Base-by-base conservation (phyloP, 2,797 vertebrate species). In the Pseudochromis fuscus region DNA sequence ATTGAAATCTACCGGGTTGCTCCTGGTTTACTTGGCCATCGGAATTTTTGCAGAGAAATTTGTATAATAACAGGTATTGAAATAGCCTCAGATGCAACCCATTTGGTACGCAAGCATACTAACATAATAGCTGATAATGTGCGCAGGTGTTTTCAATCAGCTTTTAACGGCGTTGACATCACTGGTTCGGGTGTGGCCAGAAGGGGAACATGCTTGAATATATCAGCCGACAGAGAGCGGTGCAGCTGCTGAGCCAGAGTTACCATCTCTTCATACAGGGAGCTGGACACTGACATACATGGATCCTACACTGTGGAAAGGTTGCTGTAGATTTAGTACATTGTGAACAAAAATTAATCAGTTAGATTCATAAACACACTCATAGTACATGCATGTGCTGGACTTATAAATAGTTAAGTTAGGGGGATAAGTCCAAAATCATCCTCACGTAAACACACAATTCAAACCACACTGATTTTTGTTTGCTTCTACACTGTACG, bases 1-100 rank as follows among this genome's bases (percentile, higher is more conserved):
- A 76, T 61, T 77, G 68, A 81, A 88, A 88, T 91, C 85, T 90
- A 80, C 63, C 76, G 76, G 84, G 90, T 68, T 75, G 79, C 65
- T 83, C 66, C 79, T 79, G 77, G 67, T 89, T 89, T 87, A 70
- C 66, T 87, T 70, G 79, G 83, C 81, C 87, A 72, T 88, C 72
- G 78, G 73, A 75, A 82, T 78, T 81, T n/a, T 87, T 75, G 49
- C 55, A 51, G 50, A 72, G 21, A 82, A 80, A 81, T 82, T 24
- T 67, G 49, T 70, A 46, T 70, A 72, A 87, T 78, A 71, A 73
- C 57, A 74, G 49, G 31, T 73, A 67, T 25, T 77, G 55, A 65
- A 75, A 81, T 35, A 59, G 52, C 64, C 19, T 69, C 44, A 66
- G 51, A 80, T 68, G 66, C n/a, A 58, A 60, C 37, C 45, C 49